Evolutionary conservation across 2,113 vertebrate genomes (phyloP), one percentile per base, ranked within the genome.

Genomic region (Phaetusa simplex): DNA sequence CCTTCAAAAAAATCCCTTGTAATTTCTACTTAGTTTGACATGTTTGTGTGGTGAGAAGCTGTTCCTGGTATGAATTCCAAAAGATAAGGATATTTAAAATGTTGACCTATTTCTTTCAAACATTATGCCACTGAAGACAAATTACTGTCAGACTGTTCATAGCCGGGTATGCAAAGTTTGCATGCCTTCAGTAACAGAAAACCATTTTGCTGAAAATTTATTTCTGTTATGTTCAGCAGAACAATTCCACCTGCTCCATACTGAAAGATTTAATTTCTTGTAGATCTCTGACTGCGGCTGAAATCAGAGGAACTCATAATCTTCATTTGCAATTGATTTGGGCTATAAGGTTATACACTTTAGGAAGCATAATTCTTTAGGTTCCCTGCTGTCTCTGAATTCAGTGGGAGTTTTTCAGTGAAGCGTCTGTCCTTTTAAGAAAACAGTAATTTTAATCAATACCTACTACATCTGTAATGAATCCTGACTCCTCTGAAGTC

Each of bases 41-140:
- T 5, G 26, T 81, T 80, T 82, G 20, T 79, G n/a, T 70, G 45
- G 40, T 80, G 38, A 94, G 70, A 88, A 80, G 88, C 70, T 82
- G 50, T 34, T 91, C 36, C 78, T 73, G 18, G 36, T 91, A 71
- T 82, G 67, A 93, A 73, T 93, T 95, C 50, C 67, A 52, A 42
- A 93, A 59, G 42, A 73, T 78, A 81, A 93, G 76, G 38, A 21
- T 91, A 89, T 93, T 94, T 94, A 13, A 86, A 88, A 87, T 71
- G 34, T 70, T 91, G 81, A 58, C 42, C 49, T 69, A 36, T 87
- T 91, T 96, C 61, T 92, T 91, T 91, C 73, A 94, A 91, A 84
- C 29, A 30, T n/a, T 64, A 3, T 82, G 55, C 66, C 50, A 81
- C 81, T 80, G 50, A 90, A 93, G 89, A 86, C 32, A 85, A 85